Evolutionary conservation across 2,113 vertebrate species (phyloP).

Genomic region (Protobothrops mucrosquamatus): DNA sequence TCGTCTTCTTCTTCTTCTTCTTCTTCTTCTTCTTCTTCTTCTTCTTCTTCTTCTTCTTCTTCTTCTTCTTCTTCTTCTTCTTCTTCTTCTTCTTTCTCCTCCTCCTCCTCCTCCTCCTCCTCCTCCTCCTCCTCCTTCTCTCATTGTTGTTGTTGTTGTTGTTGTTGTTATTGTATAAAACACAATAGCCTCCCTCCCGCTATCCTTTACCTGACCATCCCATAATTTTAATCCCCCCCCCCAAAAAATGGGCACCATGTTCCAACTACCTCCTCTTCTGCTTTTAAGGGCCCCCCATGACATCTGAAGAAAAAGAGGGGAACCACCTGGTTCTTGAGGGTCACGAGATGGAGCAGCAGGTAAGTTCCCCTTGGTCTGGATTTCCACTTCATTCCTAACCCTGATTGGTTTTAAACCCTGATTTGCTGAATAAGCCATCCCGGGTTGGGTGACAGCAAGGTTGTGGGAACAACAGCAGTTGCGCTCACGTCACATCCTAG

Average conservation of each 20-base stretch:
- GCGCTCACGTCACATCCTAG: neutral
- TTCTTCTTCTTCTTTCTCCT: no score
- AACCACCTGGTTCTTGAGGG: rapidly evolving
- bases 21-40: no score
- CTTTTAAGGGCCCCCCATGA: neutral
- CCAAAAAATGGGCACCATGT: neutral
- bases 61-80: no score
- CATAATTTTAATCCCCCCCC: neutral
- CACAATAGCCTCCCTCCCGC: neutral
- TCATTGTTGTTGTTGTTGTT: no score
- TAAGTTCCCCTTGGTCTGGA: neutral
- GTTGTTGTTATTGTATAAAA: neutral
- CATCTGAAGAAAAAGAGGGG: neutral
- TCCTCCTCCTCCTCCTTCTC: no score
- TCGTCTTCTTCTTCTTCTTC: no score
- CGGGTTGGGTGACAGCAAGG: neutral
- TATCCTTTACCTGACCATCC: neutral
- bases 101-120: no score
- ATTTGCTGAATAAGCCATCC: neutral
- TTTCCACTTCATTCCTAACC: neutral
- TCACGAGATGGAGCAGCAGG: neutral
- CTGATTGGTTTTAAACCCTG: neutral
- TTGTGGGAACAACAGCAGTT: neutral
- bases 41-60: no score
- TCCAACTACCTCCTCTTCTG: rapidly evolving